Evolutionary conservation across 2,888 invertebrate genomes (phyloP), one percentile per base, ranked within the genome.

Genomic region (Himalopsyche kuldschensis): DNA sequence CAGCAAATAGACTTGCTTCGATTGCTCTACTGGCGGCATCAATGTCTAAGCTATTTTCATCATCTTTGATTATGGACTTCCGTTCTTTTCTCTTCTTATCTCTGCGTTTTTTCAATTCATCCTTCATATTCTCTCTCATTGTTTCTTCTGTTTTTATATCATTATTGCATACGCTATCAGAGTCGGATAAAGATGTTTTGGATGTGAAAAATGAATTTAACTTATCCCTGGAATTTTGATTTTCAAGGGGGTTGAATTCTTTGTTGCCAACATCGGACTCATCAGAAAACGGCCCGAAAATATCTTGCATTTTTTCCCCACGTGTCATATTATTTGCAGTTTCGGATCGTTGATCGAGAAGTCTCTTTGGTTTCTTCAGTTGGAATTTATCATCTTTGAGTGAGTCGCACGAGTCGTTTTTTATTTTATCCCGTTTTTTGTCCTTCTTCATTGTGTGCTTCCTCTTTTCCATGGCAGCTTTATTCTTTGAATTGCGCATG

Each of bases 241-340:
- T 63, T 32, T 84, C 85, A 27, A 87, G 86, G 35, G 87, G 84
- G 86, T 91, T 92, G 2, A 92, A 92, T 86, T 94, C 94, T 87
- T 85, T 85, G 75, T 79, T 78, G 27, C 84, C 83, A 10, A 79
- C 90, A 85, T 92, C 92, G 1, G 92, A 92, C 63, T 97, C 95
- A 88, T 96, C 97, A 0, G 97, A 96, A 84, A 97, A 91, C 15
- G 96, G 96, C 0, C 97, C 97, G 90, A 97, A 97, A 85, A 97
- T 97, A 87, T 96, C 96, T 89, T 97, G 96, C 95, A 97, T 96
- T 90, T 96, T 95, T 32, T 94, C 96, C 87, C 95, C 95, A 85
- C 95, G 94, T 87, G 95, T 94, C 0, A 89, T 88, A 81, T 88
- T 89, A 86, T 88, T 90, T 30, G 88, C 87, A n/a, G 87, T 86